Evolutionary conservation across 2,797 vertebrate species (phyloP).

Genomic region (Sebastes trivittatus): DNA sequence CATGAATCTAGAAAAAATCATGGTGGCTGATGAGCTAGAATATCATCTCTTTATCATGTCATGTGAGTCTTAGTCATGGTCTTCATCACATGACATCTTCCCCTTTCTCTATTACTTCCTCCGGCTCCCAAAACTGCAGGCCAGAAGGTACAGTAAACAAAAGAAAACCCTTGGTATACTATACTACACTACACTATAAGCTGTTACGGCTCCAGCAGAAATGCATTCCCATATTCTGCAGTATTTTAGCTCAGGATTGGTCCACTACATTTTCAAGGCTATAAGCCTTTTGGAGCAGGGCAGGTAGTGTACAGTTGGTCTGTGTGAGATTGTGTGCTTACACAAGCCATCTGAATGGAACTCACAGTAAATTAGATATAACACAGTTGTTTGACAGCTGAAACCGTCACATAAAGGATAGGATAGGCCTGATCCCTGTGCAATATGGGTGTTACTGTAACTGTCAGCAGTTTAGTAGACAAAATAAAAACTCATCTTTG

Average conservation of each 20-base stretch:
- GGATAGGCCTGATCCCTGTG: background rate
- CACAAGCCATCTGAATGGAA: background rate
- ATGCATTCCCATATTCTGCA: background rate
- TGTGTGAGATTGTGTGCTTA: background rate
- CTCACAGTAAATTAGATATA: background rate
- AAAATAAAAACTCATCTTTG: background rate
- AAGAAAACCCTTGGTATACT: background rate
- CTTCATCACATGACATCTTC: slow-evolving; percentile 6
- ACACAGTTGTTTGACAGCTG: background rate
- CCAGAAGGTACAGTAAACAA: background rate
- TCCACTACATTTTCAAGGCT: background rate
- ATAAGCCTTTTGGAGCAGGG: background rate
- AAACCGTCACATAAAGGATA: background rate
- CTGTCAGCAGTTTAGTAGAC: background rate
- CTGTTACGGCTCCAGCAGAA: background rate
- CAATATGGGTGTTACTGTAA: background rate
- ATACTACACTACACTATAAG: background rate
- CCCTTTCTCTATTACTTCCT: slow-evolving; percentile 7
- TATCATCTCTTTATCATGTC: background rate
- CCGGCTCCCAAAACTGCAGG: background rate
- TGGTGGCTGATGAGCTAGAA: background rate
- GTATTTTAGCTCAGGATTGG: background rate
- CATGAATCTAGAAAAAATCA: background rate
- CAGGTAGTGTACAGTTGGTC: too few species aligned
- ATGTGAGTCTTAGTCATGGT: slow-evolving; percentile 18